These are phyloP conservation scores for Cathartes aura DNA, from an alignment of 2,113 vertebrate species.

Conservation along the genomic window DNA sequence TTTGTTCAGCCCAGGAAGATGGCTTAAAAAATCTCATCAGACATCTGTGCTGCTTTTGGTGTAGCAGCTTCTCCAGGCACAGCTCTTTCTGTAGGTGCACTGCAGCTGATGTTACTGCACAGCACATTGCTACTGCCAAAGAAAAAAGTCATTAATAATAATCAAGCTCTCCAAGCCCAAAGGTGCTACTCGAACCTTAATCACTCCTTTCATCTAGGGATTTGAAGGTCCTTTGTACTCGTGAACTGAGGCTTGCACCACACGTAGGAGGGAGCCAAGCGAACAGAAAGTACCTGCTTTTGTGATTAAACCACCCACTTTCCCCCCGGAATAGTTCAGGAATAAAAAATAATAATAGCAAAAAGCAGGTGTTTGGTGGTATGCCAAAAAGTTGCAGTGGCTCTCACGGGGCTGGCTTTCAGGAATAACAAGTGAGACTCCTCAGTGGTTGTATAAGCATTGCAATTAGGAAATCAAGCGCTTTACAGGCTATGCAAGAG, in stretches of 20 bases:
- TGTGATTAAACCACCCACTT: neutral
- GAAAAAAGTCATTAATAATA: neutral
- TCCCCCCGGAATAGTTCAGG: too few species aligned
- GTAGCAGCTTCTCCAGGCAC: neutral
- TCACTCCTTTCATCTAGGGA: neutral
- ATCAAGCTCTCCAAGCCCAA: neutral
- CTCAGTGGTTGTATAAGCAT: neutral
- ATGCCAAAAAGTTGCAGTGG: neutral
- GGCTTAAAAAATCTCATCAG: neutral
- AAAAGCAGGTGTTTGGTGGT: neutral
- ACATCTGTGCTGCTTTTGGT: neutral
- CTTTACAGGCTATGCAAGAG: neutral
- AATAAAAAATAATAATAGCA: neutral
- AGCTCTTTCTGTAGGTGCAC: neutral
- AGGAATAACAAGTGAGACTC: neutral
- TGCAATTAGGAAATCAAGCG: neutral
- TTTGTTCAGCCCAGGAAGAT: neutral
- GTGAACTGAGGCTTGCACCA: neutral
- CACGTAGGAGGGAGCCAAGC: neutral
- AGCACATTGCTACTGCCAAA: accelerated
- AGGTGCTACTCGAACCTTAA: neutral
- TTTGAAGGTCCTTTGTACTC: neutral
- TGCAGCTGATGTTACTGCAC: neutral
- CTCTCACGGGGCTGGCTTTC: neutral
- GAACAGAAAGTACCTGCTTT: neutral